These are phyloP conservation scores for Scarus forsteni DNA, from an alignment of 2,797 vertebrate species.

Conservation along the genomic window DNA sequence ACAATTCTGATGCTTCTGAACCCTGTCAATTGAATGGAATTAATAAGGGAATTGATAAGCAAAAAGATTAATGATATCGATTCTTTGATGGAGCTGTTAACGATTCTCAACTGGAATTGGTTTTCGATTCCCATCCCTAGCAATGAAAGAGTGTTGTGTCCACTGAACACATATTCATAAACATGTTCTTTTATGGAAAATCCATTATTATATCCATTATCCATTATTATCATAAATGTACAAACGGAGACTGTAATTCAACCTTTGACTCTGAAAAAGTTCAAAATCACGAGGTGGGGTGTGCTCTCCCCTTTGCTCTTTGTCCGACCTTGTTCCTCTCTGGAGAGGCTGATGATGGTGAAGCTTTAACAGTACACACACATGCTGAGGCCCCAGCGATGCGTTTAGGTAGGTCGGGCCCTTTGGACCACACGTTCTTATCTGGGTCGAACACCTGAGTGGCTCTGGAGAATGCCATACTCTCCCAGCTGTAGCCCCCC, in stretches of 20 bases:
- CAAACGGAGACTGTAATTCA: background rate
- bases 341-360: background rate
- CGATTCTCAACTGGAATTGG: too few relatives aligned
- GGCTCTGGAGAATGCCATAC: constrained; percentile 89
- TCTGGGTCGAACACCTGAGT: constrained; percentile 91
- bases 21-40: too few relatives aligned
- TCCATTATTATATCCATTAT: too few relatives aligned
- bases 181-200: too few relatives aligned
- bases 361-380: constrained; percentile 87
- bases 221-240: too few relatives aligned
- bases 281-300: constrained; percentile 29
- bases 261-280: background rate
- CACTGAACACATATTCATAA: too few relatives aligned
- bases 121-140: too few relatives aligned
- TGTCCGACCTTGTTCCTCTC: constrained; percentile 81
- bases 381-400: constrained; percentile 93
- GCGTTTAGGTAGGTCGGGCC: constrained; percentile 90
- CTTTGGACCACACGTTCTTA: constrained; percentile 88
- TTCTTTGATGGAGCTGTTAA: too few relatives aligned
- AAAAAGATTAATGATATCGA: too few relatives aligned
- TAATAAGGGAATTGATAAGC: too few relatives aligned
- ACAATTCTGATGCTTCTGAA: too few relatives aligned
- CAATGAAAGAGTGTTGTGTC: too few relatives aligned
- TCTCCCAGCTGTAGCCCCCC: constrained; percentile 97
- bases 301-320: constrained; percentile 38